These are phyloP conservation scores for Molorchus minor DNA, from an alignment of 2,888 invertebrate species.

Conservation along the genomic window DNA sequence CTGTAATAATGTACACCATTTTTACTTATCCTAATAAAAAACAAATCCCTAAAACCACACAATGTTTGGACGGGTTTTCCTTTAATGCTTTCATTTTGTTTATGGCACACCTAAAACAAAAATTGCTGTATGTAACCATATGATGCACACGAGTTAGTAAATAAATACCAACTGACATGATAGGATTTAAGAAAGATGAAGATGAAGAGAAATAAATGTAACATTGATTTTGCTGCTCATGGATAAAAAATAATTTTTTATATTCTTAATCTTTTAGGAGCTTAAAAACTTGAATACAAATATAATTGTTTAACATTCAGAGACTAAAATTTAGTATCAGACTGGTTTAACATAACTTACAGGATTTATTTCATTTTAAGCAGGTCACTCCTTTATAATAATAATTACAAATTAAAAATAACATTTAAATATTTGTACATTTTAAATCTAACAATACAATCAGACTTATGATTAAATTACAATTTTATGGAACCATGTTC, in stretches of 20 bases:
- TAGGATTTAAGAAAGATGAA: too few relatives aligned
- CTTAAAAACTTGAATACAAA: too few relatives aligned
- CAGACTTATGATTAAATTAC: conserved; percentile 18
- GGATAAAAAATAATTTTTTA: too few relatives aligned
- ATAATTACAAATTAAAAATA: conserved; percentile 12
- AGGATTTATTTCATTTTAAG: background rate
- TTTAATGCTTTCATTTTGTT: conserved; percentile 1
- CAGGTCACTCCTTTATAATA: conserved; percentile 5
- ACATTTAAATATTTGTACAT: conserved; percentile 25
- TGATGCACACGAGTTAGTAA: too few relatives aligned
- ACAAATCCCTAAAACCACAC: background rate
- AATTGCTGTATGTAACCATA: background rate
- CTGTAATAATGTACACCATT: too few relatives aligned
- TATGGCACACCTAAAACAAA: conserved; percentile 16
- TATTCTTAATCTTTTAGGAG: too few relatives aligned
- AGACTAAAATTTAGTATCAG: too few relatives aligned
- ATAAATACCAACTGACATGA: too few relatives aligned
- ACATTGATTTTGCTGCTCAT: too few relatives aligned
- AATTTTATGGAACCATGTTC: conserved; percentile 4
- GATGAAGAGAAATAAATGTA: too few relatives aligned
- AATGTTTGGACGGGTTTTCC: background rate
- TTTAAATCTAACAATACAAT: conserved; percentile 17
- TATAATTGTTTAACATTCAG: too few relatives aligned
- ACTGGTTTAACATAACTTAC: too few relatives aligned
- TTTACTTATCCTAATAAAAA: background rate